Percentiles rank a stretch among this genome's conserved stretches.
phyloP scores from a whole-genome alignment of 2,113 vertebrate species.

The Chlorocebus sabaeus region DNA sequence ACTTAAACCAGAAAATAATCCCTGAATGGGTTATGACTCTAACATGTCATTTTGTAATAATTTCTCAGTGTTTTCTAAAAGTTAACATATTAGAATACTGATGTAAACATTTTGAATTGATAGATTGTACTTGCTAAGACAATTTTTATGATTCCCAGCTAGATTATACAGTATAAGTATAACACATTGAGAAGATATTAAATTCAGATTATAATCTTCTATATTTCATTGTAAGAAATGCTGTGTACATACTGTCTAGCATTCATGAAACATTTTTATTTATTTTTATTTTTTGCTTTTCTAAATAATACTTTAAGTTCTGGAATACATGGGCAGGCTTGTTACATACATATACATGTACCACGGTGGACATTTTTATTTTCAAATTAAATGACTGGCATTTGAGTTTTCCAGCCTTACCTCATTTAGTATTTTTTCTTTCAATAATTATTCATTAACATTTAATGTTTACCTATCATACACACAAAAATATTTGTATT shows the following conservation, averaged over 20 bases:
- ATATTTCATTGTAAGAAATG: not conserved
- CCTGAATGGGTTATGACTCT: not conserved
- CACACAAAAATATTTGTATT: not conserved
- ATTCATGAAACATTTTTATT: not conserved
- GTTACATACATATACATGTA: no score
- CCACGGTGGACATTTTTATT: not conserved
- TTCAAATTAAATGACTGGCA: not conserved
- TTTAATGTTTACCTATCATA: not conserved
- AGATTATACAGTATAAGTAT: not conserved
- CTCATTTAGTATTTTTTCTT: not conserved
- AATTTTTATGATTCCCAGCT: not conserved
- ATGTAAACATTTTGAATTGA: not conserved
- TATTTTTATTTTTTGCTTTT: no score
- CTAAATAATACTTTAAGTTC: no score
- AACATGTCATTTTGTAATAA: not conserved
- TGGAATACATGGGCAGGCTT: no score
- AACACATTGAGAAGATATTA: not conserved
- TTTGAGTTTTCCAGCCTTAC: not conserved
- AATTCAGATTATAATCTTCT: not conserved
- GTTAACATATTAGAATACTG: not conserved
- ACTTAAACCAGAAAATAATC: slow-evolving; percentile 27
- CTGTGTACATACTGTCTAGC: not conserved
- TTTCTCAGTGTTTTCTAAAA: not conserved
- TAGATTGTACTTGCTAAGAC: not conserved
- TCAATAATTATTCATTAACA: not conserved